Base-by-base conservation (phyloP, 2,113 vertebrate genomes). In the Pterocles gutturalis region DNA sequence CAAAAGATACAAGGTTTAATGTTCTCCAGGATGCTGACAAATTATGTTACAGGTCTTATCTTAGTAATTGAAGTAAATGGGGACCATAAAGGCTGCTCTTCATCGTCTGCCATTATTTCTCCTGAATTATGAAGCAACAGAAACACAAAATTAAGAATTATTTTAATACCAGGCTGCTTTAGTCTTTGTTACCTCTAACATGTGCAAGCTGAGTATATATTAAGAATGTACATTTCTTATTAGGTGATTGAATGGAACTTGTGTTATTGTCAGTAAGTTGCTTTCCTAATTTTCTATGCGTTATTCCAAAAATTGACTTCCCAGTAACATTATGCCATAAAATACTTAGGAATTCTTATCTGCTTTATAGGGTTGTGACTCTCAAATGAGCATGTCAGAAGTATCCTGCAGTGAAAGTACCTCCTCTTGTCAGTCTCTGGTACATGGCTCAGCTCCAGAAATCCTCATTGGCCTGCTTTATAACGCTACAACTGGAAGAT, bases 401-500 rank as follows among this genome's bases (percentile, higher is more conserved):
- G 97, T 98, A 97, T 99, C 99, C 25, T 99, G 99, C 98, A 99
- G 99, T 58, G 99, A 99, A 97, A 99, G 99, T 71, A 98, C 98
- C 64, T 99, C 99, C 49, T 99, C 99, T 36, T 99, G 99, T 97
- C 99, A 99, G 95, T 99, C 99, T 41, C 98, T 99, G 71, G 99
- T 98, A 90, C 99, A 99, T 60, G 98, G 98, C 86, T 98, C 99
- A 21, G 98, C 99, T 82, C 99, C 99, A 49, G 99, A 99, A 98
- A 99, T 99, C 95, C 99, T 99, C 66, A 62, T 99, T 83, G 99
- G 99, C 64, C 98, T 99, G 90, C 98, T 99, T 90, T 99, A 99
- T 98, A 99, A 99, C 6, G 99, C 99, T 97, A 99, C 99, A 26
- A 99, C 99, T 33, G 99, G 99, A 94, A 99, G 99, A 87, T 99